Evolutionary conservation across 2,113 vertebrate genomes (phyloP).

Genomic region (Galbula dea): DNA sequence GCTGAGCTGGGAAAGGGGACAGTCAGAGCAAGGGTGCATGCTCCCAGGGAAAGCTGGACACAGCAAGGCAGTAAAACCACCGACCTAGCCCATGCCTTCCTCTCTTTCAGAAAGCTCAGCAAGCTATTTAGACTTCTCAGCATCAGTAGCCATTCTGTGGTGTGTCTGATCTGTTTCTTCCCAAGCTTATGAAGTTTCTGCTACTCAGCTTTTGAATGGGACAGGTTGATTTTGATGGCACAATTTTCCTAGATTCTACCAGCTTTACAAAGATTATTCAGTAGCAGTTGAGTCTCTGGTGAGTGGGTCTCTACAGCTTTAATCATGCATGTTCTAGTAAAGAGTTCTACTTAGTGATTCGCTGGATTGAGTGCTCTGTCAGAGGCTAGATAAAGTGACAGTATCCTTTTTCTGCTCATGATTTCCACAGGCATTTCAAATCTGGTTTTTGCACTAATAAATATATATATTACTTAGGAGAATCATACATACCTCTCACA

Average conservation of each 20-base stretch:
- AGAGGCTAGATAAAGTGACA: constrained; percentile 44
- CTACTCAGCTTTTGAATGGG: background rate
- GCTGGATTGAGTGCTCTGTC: background rate
- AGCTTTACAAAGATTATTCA: background rate
- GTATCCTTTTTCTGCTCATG: background rate
- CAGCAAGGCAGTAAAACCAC: background rate
- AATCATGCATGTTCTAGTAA: background rate
- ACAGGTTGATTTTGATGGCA: background rate
- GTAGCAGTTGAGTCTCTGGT: background rate
- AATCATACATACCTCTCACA: constrained; percentile 29
- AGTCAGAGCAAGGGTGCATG: background rate
- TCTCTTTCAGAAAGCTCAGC: background rate
- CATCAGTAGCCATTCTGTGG: background rate
- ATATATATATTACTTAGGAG: background rate
- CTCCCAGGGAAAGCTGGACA: background rate
- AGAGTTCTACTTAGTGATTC: constrained; percentile 19
- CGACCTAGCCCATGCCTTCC: background rate
- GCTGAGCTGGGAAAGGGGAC: background rate
- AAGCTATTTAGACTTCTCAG: background rate
- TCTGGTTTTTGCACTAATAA: constrained; percentile 22
- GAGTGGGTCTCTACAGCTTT: background rate
- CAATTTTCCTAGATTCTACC: background rate
- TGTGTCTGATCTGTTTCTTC: background rate
- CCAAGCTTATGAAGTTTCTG: background rate
- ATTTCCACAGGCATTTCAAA: constrained; percentile 46